These are phyloP conservation scores for Plebejus argus DNA, from an alignment of 2,888 invertebrate genomes.

Conservation along the genomic window DNA sequence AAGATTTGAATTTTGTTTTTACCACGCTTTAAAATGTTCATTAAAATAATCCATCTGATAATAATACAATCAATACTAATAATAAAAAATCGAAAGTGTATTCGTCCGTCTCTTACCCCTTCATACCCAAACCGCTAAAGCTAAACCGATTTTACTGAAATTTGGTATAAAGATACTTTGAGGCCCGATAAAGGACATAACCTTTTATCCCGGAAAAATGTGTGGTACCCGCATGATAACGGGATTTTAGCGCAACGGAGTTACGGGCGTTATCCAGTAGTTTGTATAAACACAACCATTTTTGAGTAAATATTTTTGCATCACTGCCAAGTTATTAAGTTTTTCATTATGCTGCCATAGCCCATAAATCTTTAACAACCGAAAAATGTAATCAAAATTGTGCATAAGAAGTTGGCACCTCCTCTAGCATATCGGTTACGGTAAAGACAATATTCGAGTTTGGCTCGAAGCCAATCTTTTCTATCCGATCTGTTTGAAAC, in stretches of 20 bases:
- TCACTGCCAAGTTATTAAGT: slow-evolving; percentile 7
- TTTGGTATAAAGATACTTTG: too few relatives aligned
- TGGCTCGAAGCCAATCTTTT: slow-evolving; percentile 53
- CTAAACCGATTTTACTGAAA: too few relatives aligned
- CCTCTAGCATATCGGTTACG: slow-evolving; percentile 47
- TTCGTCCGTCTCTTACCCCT: too few relatives aligned
- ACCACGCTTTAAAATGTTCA: not conserved
- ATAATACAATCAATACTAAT: too few relatives aligned
- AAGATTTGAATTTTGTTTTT: too few relatives aligned
- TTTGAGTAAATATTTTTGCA: not conserved
- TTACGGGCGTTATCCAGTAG: too few relatives aligned
- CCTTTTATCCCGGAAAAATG: too few relatives aligned
- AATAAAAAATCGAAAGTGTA: too few relatives aligned
- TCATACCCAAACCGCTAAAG: too few relatives aligned
- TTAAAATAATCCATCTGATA: too few relatives aligned
- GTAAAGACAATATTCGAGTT: slow-evolving; percentile 47
- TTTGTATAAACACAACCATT: not conserved
- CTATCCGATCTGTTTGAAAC: slow-evolving; percentile 44
- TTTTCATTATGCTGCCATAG: not conserved
- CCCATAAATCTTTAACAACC: not conserved
- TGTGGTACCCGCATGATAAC: too few relatives aligned
- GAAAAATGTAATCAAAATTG: not conserved
- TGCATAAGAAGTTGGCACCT: slow-evolving; percentile 49
- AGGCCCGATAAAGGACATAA: too few relatives aligned
- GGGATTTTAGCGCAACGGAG: not conserved